A percentile compares a stretch with the other conserved stretches of the same genome.
These are phyloP conservation scores for Cuniculus paca DNA, from an alignment of 2,797 vertebrate genomes.

Conservation along the genomic window DNA sequence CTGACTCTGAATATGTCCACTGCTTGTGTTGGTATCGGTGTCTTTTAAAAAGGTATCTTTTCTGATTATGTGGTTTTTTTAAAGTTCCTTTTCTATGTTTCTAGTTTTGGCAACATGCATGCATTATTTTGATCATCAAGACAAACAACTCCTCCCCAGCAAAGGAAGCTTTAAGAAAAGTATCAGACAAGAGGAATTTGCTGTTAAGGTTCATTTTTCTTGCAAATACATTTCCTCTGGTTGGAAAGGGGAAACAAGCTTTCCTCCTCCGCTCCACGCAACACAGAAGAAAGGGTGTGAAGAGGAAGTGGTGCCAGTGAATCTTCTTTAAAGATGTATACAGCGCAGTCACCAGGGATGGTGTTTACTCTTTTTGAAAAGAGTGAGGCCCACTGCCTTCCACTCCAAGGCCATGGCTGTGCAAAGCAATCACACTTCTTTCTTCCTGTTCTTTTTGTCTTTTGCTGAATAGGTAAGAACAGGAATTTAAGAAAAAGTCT, in stretches of 20 bases:
- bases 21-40: background rate
- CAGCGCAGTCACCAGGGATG: background rate
- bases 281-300: background rate
- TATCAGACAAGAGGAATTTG: constrained; percentile 28
- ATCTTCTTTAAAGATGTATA: background rate
- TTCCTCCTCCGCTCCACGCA: background rate
- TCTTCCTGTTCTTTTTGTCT: background rate
- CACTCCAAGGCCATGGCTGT: background rate
- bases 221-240: constrained; percentile 75
- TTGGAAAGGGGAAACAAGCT: constrained; percentile 44
- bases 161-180: constrained; percentile 24
- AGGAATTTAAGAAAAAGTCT: background rate
- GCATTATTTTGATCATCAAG: background rate
- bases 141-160: background rate
- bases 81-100: background rate
- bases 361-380: background rate
- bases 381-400: background rate
- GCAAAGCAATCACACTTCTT: background rate
- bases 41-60: background rate
- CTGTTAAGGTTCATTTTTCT: constrained; percentile 61
- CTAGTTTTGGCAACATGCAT: background rate
- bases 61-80: background rate
- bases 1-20: background rate
- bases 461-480: background rate
- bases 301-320: constrained; percentile 35